phyloP scores from a whole-genome alignment of 2,113 vertebrate species.

The Saguinus midas region DNA sequence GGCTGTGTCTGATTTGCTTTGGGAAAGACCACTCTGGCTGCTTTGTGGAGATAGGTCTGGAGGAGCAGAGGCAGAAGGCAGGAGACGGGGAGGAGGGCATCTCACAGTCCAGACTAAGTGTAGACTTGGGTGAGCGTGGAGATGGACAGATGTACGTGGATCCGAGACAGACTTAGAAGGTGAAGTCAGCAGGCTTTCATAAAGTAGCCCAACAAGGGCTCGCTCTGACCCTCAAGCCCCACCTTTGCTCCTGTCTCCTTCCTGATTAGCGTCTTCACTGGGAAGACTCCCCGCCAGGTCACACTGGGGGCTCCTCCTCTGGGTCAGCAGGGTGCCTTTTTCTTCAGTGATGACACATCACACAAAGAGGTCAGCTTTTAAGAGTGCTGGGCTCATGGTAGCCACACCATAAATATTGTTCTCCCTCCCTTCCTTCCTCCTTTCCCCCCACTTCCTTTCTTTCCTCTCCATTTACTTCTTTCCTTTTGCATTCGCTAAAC shows the following conservation, averaged over 20 bases:
- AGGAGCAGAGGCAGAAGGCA: not conserved
- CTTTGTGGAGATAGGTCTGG: not conserved
- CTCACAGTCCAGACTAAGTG: fast-evolving
- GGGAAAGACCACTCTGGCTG: not conserved
- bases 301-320: too few relatives aligned
- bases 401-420: fast-evolving
- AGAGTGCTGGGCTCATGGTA: not conserved
- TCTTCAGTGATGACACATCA: fast-evolving
- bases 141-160: fast-evolving
- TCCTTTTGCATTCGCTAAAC: not conserved
- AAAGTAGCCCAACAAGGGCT: not conserved
- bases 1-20: not conserved
- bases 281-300: not conserved
- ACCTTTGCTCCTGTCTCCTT: too few relatives aligned
- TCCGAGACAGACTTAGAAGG: fast-evolving
- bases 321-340: not conserved
- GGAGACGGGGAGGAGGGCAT: not conserved
- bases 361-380: too few relatives aligned
- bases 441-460: not conserved
- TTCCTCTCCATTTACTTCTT: not conserved
- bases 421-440: not conserved
- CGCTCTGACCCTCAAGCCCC: not conserved
- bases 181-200: fast-evolving
- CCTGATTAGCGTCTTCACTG: not conserved
- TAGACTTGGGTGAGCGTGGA: not conserved